phyloP scores from a whole-genome alignment of 2,797 vertebrate species.

The Prunella strophiata region DNA sequence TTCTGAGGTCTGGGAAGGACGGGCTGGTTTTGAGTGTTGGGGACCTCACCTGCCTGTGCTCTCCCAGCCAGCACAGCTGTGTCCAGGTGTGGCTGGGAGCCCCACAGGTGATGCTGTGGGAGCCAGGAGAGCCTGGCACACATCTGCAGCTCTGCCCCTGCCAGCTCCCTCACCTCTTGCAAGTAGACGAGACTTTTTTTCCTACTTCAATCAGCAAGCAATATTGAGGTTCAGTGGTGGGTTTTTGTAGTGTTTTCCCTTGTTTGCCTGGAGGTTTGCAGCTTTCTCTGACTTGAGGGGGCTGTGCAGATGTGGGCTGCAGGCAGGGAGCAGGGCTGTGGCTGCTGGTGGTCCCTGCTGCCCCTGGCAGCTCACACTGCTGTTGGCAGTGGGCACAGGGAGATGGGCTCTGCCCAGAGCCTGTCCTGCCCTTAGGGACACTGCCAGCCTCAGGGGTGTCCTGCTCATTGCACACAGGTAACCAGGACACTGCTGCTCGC shows the following conservation, averaged over 20 bases:
- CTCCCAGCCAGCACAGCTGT: background rate
- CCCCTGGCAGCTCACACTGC: background rate
- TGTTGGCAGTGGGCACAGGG: fast-evolving
- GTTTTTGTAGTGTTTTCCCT: background rate
- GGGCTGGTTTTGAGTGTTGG: background rate
- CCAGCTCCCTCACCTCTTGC: background rate
- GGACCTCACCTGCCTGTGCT: background rate
- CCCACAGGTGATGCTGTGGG: background rate
- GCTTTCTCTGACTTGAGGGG: background rate
- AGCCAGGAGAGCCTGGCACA: background rate
- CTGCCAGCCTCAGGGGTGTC: background rate
- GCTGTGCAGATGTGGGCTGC: fast-evolving
- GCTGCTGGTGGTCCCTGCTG: background rate
- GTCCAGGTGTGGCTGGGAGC: background rate
- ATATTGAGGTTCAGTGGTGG: background rate
- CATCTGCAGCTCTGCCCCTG: background rate
- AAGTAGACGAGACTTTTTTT: background rate
- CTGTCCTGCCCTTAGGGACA: background rate
- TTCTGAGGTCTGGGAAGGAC: background rate
- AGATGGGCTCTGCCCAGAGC: background rate
- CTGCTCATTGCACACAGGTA: fast-evolving
- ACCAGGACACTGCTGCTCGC: background rate
- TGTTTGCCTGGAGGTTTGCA: background rate
- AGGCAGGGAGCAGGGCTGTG: background rate
- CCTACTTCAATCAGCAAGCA: fast-evolving